Percentiles rank a stretch among this genome's conserved stretches.
phyloP scores from a whole-genome alignment of 2,888 invertebrate species.

The Campoplex nolae region DNA sequence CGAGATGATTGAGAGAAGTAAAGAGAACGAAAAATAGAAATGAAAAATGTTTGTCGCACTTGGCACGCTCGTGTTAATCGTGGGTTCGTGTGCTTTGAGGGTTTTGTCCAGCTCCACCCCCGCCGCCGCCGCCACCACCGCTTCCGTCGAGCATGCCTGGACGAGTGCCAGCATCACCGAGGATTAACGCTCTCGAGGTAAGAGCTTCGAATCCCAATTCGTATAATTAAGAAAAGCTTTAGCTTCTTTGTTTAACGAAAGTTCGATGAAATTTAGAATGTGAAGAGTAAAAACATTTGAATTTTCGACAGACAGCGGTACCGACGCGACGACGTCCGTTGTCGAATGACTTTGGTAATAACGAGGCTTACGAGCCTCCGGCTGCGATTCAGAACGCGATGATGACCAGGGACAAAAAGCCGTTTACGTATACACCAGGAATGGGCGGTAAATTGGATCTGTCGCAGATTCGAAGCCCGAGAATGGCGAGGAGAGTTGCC shows the following conservation, averaged over 20 bases:
- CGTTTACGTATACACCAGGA: constrained; percentile 98
- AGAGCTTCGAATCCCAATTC: constrained; percentile 66
- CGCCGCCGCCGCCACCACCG: constrained; percentile 87
- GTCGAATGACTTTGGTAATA: constrained; percentile 68
- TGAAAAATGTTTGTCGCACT: constrained; percentile 18
- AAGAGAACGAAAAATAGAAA: background rate
- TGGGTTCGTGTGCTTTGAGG: constrained; percentile 73
- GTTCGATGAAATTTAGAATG: constrained; percentile 13
- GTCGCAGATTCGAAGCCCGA: constrained; percentile 95
- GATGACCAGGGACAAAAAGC: constrained; percentile 98
- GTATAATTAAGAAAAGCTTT: constrained; percentile 53
- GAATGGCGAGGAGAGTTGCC: constrained; percentile 92
- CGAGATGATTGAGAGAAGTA: background rate
- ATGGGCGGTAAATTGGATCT: constrained; percentile 91
- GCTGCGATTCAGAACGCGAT: constrained; percentile 96
- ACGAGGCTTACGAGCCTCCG: constrained; percentile 89
- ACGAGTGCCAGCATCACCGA: constrained; percentile 85
- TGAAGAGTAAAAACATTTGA: background rate
- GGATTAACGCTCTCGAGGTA: constrained; percentile 85
- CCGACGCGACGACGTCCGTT: constrained; percentile 71
- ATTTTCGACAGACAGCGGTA: constrained; percentile 49
- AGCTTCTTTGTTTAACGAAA: background rate
- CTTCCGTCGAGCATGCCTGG: constrained; percentile 86
- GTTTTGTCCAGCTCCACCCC: constrained; percentile 84
- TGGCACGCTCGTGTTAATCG: constrained; percentile 60